phyloP scores from a whole-genome alignment of 2,113 vertebrate species.

The Tyrannus savana region DNA sequence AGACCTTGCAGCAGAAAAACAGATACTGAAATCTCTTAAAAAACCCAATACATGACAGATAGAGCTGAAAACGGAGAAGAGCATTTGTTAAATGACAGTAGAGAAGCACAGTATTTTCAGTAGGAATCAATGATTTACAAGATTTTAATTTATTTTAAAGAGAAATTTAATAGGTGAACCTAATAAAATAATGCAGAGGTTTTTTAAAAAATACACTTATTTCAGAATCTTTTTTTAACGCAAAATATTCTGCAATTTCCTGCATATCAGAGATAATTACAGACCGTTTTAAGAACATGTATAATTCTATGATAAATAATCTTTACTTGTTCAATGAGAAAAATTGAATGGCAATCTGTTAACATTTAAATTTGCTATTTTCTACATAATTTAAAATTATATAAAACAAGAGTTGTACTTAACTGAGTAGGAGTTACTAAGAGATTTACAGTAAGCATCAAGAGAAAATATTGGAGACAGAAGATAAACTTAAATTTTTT shows the following conservation, averaged over 20 bases:
- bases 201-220: rapidly evolving
- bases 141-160: not conserved
- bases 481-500: not conserved
- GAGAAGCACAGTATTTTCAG: not conserved
- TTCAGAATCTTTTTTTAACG: not conserved
- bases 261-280: not conserved
- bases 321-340: not conserved
- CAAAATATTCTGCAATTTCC: not conserved
- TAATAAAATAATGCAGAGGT: not conserved
- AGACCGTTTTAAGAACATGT: not conserved
- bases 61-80: not conserved
- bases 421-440: not conserved
- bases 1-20: not conserved
- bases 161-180: not conserved
- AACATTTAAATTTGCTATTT: not conserved
- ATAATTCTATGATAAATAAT: not conserved
- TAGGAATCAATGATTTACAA: not conserved
- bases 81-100: not conserved
- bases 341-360: not conserved
- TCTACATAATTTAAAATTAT: not conserved
- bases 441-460: not conserved
- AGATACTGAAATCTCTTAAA: not conserved
- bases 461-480: not conserved
- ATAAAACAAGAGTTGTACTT: not conserved
- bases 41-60: not conserved